Conservation (phyloP, 1,140 invertebrate species). For the Macrostomum lignano region DNA sequence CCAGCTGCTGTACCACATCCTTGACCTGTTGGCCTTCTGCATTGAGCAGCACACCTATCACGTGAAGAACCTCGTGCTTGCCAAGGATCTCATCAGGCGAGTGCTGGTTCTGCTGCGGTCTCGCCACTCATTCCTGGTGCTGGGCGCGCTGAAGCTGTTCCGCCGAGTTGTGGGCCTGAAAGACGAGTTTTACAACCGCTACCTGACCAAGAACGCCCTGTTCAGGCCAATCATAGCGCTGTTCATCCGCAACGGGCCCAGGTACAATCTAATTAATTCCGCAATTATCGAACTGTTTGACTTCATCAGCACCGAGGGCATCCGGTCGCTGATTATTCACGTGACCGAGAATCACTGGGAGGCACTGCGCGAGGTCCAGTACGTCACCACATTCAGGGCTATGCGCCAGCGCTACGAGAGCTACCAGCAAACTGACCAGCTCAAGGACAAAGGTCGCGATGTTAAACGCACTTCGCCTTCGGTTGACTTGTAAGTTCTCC, state of each 20-base stretch:
- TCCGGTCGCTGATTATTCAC: constrained; percentile 68
- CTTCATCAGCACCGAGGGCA: constrained; percentile 65
- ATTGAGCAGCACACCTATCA: constrained; percentile 98
- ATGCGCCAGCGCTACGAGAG: constrained; percentile 58
- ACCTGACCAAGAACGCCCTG: constrained; percentile 77
- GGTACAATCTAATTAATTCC: constrained; percentile 91
- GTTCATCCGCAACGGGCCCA: constrained; percentile 72
- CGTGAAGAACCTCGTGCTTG: constrained; percentile 85
- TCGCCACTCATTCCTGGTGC: constrained; percentile 78
- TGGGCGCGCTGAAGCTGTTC: constrained; percentile 75
- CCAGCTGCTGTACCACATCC: constrained; percentile 63
- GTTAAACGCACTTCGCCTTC: no score
- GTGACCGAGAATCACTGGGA: constrained; percentile 79
- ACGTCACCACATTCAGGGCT: constrained; percentile 82
- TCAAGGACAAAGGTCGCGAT: no score
- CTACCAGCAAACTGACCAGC: no score
- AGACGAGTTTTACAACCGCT: constrained; percentile 86
- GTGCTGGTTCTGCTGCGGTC: constrained; percentile 88
- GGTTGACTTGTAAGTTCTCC: no score
- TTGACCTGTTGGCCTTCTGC: constrained; percentile 89
- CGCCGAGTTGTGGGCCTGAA: constrained; percentile 82
- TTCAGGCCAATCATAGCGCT: constrained; percentile 82
- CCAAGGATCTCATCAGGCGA: constrained; percentile 69
- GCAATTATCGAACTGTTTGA: constrained; percentile 97
- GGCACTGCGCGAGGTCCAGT: constrained; percentile 63